phyloP scores from a whole-genome alignment of 2,888 invertebrate species.

The Bruchidius siliquastri region DNA sequence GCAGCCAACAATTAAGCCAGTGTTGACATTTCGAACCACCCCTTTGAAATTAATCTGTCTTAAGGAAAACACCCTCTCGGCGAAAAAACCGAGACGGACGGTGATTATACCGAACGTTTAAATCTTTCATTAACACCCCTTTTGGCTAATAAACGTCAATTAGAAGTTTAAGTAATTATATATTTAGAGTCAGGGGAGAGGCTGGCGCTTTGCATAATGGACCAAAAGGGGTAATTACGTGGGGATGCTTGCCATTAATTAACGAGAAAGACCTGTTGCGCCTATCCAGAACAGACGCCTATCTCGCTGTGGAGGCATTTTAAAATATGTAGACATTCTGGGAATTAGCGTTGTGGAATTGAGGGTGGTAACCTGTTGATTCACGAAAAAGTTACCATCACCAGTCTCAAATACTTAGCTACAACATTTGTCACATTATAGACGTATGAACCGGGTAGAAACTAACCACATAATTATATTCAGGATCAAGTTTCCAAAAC shows the following conservation, averaged over 20 bases:
- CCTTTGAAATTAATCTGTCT: slow-evolving; percentile 44
- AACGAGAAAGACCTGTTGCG: slow-evolving; percentile 44
- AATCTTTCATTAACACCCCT: slow-evolving; percentile 47
- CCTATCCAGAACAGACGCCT: slow-evolving; percentile 32
- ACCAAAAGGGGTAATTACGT: slow-evolving; percentile 50
- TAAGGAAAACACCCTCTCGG: slow-evolving; percentile 40
- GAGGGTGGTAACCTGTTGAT: slow-evolving; percentile 14
- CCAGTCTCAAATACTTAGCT: too few relatives aligned
- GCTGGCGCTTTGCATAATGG: slow-evolving; percentile 45
- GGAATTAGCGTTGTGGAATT: slow-evolving; percentile 7
- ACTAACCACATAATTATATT: too few relatives aligned
- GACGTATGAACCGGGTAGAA: too few relatives aligned
- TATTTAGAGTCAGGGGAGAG: slow-evolving; percentile 36
- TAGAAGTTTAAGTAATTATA: slow-evolving; percentile 46
- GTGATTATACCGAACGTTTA: slow-evolving; percentile 40
- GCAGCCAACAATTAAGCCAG: slow-evolving; percentile 33
- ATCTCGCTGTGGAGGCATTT: slow-evolving; percentile 16
- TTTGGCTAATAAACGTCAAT: slow-evolving; percentile 47
- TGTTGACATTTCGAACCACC: slow-evolving; percentile 37
- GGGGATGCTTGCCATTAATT: slow-evolving; percentile 48
- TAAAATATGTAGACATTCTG: slow-evolving; percentile 19
- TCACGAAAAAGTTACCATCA: background rate
- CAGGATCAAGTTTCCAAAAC: too few relatives aligned
- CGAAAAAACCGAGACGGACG: slow-evolving; percentile 34
- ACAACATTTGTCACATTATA: too few relatives aligned